Evolutionary conservation across 2,113 vertebrate genomes (phyloP), one percentile per base, ranked within the genome.

Genomic region (Eulacestoma nigropectus): DNA sequence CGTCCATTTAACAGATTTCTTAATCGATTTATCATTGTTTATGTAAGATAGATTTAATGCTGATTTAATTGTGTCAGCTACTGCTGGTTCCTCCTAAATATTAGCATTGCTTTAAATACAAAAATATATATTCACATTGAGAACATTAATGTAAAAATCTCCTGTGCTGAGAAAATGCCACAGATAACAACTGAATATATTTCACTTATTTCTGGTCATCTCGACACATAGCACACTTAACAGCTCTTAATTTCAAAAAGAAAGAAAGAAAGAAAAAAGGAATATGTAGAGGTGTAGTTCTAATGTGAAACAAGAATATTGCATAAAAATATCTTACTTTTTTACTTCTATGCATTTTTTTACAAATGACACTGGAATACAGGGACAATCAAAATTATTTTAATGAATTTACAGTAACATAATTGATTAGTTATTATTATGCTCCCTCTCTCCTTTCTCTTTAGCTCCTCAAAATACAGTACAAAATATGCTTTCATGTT

Each of bases 401-500:
- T 57, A 68, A 85, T 75, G 17, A 81, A 67, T 92, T 97, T 90
- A 96, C 77, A 95, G 42, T 79, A 93, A 92, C 21, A 84, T 74
- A 50, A 60, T 30, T 84, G 60, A 80, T 93, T 77, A 74, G 86
- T 62, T 69, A 56, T 82, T 67, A 50, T 82, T 79, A 89, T 18
- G 55, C 75, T 82, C 84, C 77, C 81, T 77, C 52, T 87, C 37
- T 86, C 29, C 72, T 95, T 79, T 63, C 46, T 13, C 30, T 78
- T 68, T 86, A 91, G 67, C 32, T 63, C 91, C 56, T 72, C 83
- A 80, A 70, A 47, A 79, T 75, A 80, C 21, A 86, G 81, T 80
- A 96, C 62, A 96, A 95, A 96, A 93, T 92, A 93, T 33, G 16
- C 49, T 84, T 96, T 74, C 46, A 72, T 64, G 50, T 62, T 93